A percentile compares a stretch with the other conserved stretches of the same genome.
These are phyloP conservation scores for Ranitomeya imitator DNA, from an alignment of 2,113 vertebrate genomes.

Conservation along the genomic window DNA sequence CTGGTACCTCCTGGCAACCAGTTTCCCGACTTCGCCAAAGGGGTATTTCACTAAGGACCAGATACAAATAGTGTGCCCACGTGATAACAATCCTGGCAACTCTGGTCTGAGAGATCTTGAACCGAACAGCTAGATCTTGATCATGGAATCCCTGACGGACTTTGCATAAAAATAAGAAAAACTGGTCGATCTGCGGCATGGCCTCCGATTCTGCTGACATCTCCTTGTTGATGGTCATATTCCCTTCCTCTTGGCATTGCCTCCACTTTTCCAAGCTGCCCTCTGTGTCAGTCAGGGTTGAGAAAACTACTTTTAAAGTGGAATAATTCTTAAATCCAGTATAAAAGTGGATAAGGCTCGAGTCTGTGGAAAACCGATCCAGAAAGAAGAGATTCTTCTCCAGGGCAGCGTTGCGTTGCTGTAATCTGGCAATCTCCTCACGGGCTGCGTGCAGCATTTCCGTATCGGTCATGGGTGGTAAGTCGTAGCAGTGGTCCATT, in stretches of 20 bases:
- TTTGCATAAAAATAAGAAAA: conserved; percentile 53
- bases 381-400: conserved; percentile 40
- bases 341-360: conserved; percentile 45
- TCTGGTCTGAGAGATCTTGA: conserved; percentile 36
- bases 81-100: conserved; percentile 37
- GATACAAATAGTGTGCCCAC: conserved; percentile 52
- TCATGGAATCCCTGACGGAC: conserved; percentile 49
- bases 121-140: conserved; percentile 36
- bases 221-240: neutral
- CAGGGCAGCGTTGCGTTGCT: conserved; percentile 27
- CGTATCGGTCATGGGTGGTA: conserved; percentile 42
- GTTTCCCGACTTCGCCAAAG: conserved; percentile 47
- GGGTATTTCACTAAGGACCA: conserved; percentile 49
- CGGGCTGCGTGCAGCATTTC: conserved; percentile 52
- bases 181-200: conserved; percentile 48
- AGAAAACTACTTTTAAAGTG: conserved; percentile 43
- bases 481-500: conserved; percentile 51
- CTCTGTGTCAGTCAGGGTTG: conserved; percentile 27
- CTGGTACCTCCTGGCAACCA: conserved; percentile 38
- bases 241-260: conserved; percentile 42
- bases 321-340: conserved; percentile 51
- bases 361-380: conserved; percentile 43
- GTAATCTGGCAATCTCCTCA: conserved; percentile 46
- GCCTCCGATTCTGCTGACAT: neutral
- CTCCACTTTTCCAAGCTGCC: conserved; percentile 38